Evolutionary conservation across 92 coral and sea anemone species (phyloP), one percentile per base, ranked within the genome.

Genomic region (Ricordea florida): DNA sequence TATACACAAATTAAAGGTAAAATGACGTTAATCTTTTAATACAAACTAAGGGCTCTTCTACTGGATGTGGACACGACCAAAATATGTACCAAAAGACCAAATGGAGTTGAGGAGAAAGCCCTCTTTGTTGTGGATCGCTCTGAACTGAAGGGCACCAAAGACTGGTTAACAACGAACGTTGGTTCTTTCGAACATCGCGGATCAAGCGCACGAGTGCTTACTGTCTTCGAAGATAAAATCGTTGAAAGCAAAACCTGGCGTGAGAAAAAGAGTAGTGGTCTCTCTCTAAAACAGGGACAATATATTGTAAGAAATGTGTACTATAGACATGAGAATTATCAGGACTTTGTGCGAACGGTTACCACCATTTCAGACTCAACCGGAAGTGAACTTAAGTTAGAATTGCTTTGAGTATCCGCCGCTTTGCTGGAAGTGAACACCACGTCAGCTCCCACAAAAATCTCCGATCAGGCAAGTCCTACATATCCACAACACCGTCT

Each of bases 361-460:
- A 82, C 83, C 27, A 8, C 47, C 17, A 74, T 82, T 36, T 36
- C 49, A 2, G 44, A 49, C 11, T 53, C 37, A 14, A 28, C 50
- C 56, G 87, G 82, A 6, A 11, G 59, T 11, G 77, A 64, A 37
- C 45, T 82, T 15, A 69, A 43, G 34, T 37, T 82, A 53, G 83
- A 78, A 6, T 74, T 74, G 60, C 25, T 75, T 10, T 36, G 66
- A 69, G 65, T 32, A 17, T 30, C 51, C 76, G n/a, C n/a, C n/a
- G n/a, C n/a, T 82, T 74, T 32, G 23, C 67, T 34, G 74, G 27
- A 3, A 59, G 77, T 8, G 76, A 77, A 50, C 89, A 84, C 44
- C 74, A 26, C 18, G 45, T 84, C 5, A 84, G 85, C 75, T 80
- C 85, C 3, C 88, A 74, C 40, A 84, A 77, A 33, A 37, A 84